These are phyloP conservation scores for Synergus japonicus DNA, from an alignment of 2,888 invertebrate species.

Conservation along the genomic window DNA sequence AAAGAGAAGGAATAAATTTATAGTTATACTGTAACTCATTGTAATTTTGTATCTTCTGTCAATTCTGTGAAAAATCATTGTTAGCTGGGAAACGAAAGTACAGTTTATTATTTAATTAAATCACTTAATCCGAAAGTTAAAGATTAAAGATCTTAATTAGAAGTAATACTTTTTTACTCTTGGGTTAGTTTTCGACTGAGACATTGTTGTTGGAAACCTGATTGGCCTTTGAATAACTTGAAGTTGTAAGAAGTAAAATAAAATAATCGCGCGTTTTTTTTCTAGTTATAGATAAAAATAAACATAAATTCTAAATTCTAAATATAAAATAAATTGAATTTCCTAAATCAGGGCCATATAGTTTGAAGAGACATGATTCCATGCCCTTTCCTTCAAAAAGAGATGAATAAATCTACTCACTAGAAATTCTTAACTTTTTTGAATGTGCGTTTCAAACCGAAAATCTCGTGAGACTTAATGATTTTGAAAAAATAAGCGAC, in stretches of 20 bases:
- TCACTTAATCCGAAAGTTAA: not conserved
- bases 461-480: constrained; percentile 49
- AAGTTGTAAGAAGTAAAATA: too few species aligned
- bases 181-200: not conserved
- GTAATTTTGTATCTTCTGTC: constrained; percentile 46
- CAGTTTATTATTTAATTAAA: constrained; percentile 45
- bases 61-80: constrained; percentile 51
- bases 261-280: not conserved
- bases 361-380: constrained; percentile 40
- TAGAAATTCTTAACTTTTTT: constrained; percentile 52
- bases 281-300: not conserved
- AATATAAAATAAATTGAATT: constrained; percentile 10
- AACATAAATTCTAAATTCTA: not conserved
- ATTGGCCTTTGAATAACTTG: too few species aligned
- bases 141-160: not conserved
- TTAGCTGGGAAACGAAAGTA: constrained; percentile 55
- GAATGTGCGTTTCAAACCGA: constrained; percentile 50
- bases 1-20: constrained; percentile 55
- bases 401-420: constrained; percentile 40
- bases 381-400: constrained; percentile 14
- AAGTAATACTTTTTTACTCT: not conserved
- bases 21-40: constrained; percentile 44
- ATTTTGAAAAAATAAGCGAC: not conserved
- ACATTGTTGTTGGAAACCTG: too few species aligned
- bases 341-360: constrained; percentile 47